Conservation (phyloP, 2,113 vertebrate species). For the Gambusia affinis region DNA sequence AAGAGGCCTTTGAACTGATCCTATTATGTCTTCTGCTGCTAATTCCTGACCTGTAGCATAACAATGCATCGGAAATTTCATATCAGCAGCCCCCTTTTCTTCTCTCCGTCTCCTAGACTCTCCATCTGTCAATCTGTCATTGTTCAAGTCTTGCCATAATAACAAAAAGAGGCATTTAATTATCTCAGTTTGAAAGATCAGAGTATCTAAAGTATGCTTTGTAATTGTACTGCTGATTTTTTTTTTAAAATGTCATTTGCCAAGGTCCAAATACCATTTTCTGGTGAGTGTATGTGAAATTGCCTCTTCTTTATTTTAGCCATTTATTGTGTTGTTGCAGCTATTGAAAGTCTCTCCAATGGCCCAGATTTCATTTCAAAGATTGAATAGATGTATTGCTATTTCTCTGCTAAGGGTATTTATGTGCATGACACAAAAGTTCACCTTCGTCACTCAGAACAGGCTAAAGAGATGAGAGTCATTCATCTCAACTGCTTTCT, state of each 20-base stretch:
- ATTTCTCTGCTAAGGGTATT: conserved; percentile 46
- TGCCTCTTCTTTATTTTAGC: conserved; percentile 80
- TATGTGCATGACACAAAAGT: conserved; percentile 54
- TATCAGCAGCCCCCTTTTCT: conserved; percentile 22
- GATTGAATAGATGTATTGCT: conserved; percentile 61
- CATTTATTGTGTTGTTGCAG: conserved; percentile 80
- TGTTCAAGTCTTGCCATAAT: conserved; percentile 45
- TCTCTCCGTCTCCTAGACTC: conserved; percentile 37
- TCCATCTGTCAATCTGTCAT: conserved; percentile 55
- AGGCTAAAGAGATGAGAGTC: conserved; percentile 35
- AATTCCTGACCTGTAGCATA: conserved; percentile 34
- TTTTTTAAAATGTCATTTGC: conserved; percentile 74
- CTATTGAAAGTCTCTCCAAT: conserved; percentile 79
- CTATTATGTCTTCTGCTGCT: conserved; percentile 44
- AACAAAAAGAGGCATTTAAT: conserved; percentile 64
- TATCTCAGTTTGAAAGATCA: conserved; percentile 63
- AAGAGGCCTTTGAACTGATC: conserved; percentile 7
- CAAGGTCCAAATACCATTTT: conserved; percentile 79
- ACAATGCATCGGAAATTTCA: conserved; percentile 57
- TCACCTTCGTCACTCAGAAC: conserved; percentile 44
- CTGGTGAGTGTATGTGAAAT: conserved; percentile 76
- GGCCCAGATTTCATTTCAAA: conserved; percentile 77
- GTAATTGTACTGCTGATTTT: conserved; percentile 71
- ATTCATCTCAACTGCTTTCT: conserved; percentile 34
- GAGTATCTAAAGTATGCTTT: conserved; percentile 61